Evolutionary conservation across 2,888 invertebrate species (phyloP), one percentile per base, ranked within the genome.

Genomic region (Dryocosmus kuriphilus): DNA sequence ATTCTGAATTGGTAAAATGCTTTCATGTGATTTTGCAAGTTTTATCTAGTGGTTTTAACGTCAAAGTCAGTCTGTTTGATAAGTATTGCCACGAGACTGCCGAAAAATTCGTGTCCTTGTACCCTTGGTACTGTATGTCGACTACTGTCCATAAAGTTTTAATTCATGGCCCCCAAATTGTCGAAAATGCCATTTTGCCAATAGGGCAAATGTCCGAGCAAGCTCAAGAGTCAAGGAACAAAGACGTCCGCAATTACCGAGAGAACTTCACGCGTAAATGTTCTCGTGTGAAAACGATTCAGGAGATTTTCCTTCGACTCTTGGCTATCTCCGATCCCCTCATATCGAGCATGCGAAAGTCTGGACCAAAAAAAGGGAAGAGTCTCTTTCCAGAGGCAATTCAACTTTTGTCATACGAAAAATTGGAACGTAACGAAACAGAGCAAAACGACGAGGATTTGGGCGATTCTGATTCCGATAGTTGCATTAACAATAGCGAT

Each of bases 11-110:
- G 27, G 46, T 75, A 9, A 24, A 75, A 46, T n/a, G 75, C 19
- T 63, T 24, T 32, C 22, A 75, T 22, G 30, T 62, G 27, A 75
- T 75, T 27, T 75, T 75, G 30, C 63, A 63, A 63, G 75, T 75
- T 46, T n/a, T 75, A 24, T 63, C 75, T 19, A 63, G 75, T 63
- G 75, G 75, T 27, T 75, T 27, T 22, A 46, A 35, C 27, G 75
- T 46, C 27, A 63, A 75, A 30, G 19, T 65, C 27, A 16, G 8
- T 0, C 8, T 35, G 38, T 75, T 75, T 19, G 35, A 35, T 1
- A 32, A 60, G 8, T 62, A 75, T 32, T 60, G 75, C 24, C 32
- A 7, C n/a, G 22, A 60, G n/a, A 61, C 41, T 30, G 75, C 62
- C 16, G 7, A 32, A 11, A 24, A 38, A 32, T 60, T 61, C 38